Conservation (phyloP, 2,888 invertebrate genomes). For the Hydropsyche betteni region DNA sequence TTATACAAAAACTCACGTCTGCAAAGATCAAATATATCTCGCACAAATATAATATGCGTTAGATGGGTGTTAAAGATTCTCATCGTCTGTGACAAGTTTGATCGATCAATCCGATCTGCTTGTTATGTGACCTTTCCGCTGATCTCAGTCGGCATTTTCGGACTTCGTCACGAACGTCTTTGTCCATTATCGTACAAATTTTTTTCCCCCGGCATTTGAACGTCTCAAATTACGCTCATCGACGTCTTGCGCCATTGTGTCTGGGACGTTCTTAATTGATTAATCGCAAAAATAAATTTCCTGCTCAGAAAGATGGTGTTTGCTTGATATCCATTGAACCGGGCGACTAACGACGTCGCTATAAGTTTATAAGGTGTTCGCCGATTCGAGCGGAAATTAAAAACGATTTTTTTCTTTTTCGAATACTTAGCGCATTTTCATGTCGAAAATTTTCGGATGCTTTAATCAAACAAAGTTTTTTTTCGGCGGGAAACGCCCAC, state of each 20-base stretch:
- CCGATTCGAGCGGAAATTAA: slow-evolving; percentile 15
- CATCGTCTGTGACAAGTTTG: no score
- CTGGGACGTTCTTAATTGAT: not conserved
- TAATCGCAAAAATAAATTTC: slow-evolving; percentile 17
- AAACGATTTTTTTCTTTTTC: not conserved
- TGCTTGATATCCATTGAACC: not conserved
- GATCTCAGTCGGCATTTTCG: not conserved
- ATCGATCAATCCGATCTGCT: no score
- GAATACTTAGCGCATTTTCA: not conserved
- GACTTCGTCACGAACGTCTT: slow-evolving; percentile 7
- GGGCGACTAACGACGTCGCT: not conserved
- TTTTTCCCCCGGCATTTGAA: not conserved
- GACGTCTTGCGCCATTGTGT: no score
- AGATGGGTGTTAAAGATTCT: no score
- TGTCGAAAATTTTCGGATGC: no score
- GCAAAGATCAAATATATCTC: no score
- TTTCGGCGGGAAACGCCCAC: no score
- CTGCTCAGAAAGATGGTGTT: not conserved
- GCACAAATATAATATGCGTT: no score
- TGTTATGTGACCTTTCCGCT: not conserved
- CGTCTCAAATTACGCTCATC: no score
- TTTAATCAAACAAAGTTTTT: no score
- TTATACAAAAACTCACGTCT: no score
- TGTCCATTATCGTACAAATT: not conserved
- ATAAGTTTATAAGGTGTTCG: not conserved